Conservation (phyloP, 1,140 invertebrate species). For the Dufourea novaeangliae region DNA sequence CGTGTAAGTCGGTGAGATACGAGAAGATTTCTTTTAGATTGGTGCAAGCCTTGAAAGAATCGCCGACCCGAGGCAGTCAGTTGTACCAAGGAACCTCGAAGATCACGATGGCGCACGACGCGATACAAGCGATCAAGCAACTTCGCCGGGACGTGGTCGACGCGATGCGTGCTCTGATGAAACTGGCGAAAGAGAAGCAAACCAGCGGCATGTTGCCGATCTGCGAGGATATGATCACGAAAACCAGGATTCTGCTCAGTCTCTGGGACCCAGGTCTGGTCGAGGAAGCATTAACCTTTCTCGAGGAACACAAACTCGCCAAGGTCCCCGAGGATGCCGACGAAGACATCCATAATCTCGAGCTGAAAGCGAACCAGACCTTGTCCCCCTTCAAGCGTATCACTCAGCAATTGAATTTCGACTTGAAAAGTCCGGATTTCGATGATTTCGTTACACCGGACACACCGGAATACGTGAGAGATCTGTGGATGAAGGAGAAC, state of each 20-base stretch:
- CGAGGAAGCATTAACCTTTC: constrained; percentile 91
- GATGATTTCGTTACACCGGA: constrained; percentile 88
- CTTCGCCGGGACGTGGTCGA: constrained; percentile 89
- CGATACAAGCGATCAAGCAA: constrained; percentile 89
- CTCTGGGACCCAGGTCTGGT: constrained; percentile 92
- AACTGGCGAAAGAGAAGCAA: constrained; percentile 87
- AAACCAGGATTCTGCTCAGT: constrained; percentile 89
- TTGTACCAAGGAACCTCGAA: constrained; percentile 86
- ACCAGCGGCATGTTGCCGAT: constrained; percentile 88
- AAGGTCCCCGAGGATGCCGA: constrained; percentile 75
- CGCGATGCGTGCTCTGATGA: constrained; percentile 89
- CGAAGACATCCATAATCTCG: constrained; percentile 70
- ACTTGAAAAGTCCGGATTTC: constrained; percentile 86
- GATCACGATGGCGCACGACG: constrained; percentile 90
- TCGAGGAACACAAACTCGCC: constrained; percentile 88
- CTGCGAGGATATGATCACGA: constrained; percentile 89
- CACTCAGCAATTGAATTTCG: constrained; percentile 88
- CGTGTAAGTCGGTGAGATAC: no score
- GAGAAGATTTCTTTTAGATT: constrained; percentile 82
- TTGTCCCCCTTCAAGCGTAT: constrained; percentile 89
- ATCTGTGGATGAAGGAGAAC: constrained; percentile 82
- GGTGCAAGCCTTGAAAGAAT: constrained; percentile 91
- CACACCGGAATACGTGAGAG: constrained; percentile 84
- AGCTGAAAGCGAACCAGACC: constrained; percentile 78
- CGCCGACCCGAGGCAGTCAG: constrained; percentile 84